phyloP scores from a whole-genome alignment of 2,113 vertebrate species.

The Terrapene triunguis region DNA sequence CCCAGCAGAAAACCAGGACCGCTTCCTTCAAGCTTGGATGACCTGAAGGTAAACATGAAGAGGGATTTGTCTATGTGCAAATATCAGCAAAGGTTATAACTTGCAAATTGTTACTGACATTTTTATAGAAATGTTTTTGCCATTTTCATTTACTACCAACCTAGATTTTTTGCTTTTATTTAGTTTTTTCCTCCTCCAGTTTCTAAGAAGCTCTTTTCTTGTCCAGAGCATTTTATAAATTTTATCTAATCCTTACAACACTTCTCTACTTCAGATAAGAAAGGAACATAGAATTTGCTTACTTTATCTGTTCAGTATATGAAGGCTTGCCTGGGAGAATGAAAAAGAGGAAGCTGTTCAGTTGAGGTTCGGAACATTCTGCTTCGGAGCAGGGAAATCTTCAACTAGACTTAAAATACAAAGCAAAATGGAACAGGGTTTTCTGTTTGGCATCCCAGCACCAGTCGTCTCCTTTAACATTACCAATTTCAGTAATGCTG shows the following conservation, averaged over 20 bases:
- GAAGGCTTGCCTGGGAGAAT: background rate
- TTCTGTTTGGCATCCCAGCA: background rate
- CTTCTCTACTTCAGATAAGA: background rate
- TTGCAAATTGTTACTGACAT: background rate
- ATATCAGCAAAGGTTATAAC: background rate
- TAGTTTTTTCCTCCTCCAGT: background rate
- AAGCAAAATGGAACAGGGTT: background rate
- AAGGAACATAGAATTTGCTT: background rate
- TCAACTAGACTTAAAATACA: background rate
- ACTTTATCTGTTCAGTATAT: background rate
- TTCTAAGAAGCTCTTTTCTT: background rate
- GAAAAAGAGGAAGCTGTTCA: background rate
- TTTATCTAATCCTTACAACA: background rate
- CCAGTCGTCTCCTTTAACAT: background rate
- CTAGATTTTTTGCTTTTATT: background rate
- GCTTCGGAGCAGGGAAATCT: background rate
- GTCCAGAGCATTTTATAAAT: background rate
- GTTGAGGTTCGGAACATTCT: background rate
- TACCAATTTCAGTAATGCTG: background rate
- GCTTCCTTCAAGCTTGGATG: slow-evolving; percentile 94
- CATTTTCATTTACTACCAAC: background rate
- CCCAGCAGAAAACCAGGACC: slow-evolving; percentile 89
- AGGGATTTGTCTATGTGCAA: background rate
- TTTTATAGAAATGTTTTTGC: background rate
- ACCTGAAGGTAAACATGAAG: slow-evolving; percentile 90